Base-by-base conservation (phyloP, 1,140 invertebrate species). In the Coenobita brevimanus region DNA sequence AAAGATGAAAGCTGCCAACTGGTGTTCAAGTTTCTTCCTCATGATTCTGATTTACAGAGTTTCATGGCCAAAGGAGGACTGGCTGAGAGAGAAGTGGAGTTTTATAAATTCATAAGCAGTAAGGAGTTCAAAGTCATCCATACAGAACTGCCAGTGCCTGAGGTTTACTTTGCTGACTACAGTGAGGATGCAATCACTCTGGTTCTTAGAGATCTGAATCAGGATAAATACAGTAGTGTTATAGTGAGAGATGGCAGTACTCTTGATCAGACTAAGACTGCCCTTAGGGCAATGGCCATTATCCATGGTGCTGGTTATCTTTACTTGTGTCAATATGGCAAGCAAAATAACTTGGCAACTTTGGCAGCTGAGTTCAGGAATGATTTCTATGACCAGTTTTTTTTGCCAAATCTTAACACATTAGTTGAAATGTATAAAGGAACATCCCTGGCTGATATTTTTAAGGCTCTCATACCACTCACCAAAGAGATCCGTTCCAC, bases 11-110 rank as follows among this genome's bases (percentile, higher is more conserved):
- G 60, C 30, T 50, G 21, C 3, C 30, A 57, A 27, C 46, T 87
- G n/a, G 85, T 87, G 1, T 87, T 87, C 43, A 87, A 87, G 43
- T 80, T 87, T 57, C 54, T 87, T 3, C 85, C 85, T 1, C 62
- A 87, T 8, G 76, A 81, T 57, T 21, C 62, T 27, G 54, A 24
- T 13, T 41, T 67, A 33, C 43, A n/a, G 15, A 21, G 60, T 10
- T 87, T 87, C 33, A 8, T 87, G 27, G 57, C 73, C 33, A 67
- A 81, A 27, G 76, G 76, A 27, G 62, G 78, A 24, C 36, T 87
- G 21, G 64, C 78, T 13, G 67, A 80, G 30, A 60, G 85, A 50
- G 85, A 87, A 60, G 78, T 81, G 41, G 64, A 80, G 41, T 87
- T 87, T 24, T 87, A 87, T 24, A 50, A 80, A 27, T 71, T 87